These are phyloP conservation scores for Odontesthes bonariensis DNA, from an alignment of 2,113 vertebrate genomes.

Conservation along the genomic window DNA sequence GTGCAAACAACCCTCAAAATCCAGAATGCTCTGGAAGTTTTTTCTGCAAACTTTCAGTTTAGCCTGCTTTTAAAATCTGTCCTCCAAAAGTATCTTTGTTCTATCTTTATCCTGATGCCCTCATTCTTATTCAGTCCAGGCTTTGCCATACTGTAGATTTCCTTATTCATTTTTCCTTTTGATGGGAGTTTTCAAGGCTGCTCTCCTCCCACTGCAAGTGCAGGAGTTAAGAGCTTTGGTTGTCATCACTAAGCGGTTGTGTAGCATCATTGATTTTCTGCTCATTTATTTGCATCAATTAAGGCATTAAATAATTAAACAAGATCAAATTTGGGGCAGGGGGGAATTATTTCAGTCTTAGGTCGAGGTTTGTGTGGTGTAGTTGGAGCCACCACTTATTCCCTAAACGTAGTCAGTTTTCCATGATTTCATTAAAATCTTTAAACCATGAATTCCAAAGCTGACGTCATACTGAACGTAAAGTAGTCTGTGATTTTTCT, in stretches of 20 bases:
- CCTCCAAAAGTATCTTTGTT: constrained; percentile 74
- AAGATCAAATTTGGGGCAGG: constrained; percentile 24
- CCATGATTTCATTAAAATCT: not conserved
- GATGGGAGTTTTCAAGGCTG: constrained; percentile 64
- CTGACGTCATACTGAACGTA: too few relatives aligned
- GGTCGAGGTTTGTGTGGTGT: not conserved
- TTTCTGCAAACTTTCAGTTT: constrained; percentile 51
- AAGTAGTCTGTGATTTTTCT: too few relatives aligned
- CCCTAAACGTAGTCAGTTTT: not conserved
- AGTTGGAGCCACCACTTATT: not conserved
- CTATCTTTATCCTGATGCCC: constrained; percentile 75
- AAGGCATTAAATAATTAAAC: constrained; percentile 37
- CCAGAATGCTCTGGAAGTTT: not conserved
- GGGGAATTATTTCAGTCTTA: not conserved
- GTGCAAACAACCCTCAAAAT: constrained; percentile 12
- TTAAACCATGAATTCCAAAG: not conserved
- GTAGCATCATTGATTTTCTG: constrained; percentile 20
- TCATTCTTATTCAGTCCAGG: constrained; percentile 71
- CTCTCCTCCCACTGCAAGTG: constrained; percentile 53
- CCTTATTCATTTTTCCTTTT: constrained; percentile 67
- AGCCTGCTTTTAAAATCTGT: constrained; percentile 62
- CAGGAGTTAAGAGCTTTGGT: constrained; percentile 33
- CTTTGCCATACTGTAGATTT: constrained; percentile 47
- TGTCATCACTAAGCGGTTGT: constrained; percentile 37
- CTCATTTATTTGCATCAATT: constrained; percentile 47